A percentile compares a stretch with the other conserved stretches of the same genome.
phyloP scores from a whole-genome alignment of 2,888 invertebrate genomes.

The Phyllotreta striolata region DNA sequence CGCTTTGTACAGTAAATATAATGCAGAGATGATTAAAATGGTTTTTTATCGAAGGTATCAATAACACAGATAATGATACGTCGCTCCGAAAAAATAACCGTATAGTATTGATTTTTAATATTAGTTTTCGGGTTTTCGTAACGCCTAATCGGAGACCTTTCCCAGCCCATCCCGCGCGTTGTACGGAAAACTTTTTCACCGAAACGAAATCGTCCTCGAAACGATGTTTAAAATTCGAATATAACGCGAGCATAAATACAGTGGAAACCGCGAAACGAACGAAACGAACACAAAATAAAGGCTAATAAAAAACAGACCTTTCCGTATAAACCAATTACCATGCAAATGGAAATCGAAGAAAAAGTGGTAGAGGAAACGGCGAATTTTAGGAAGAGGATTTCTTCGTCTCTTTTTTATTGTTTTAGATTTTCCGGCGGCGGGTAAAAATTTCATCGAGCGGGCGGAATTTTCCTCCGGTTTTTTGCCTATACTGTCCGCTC shows the following conservation, averaged over 20 bases:
- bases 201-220: constrained; percentile 13
- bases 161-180: too few species aligned
- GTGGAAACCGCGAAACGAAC: constrained; percentile 17
- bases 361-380: constrained; percentile 1
- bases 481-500: too few species aligned
- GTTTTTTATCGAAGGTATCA: constrained; percentile 21
- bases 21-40: constrained; percentile 21
- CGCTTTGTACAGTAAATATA: constrained; percentile 21
- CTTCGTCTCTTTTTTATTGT: not conserved
- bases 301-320: constrained; percentile 33
- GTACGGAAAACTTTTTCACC: not conserved
- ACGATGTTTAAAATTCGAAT: constrained; percentile 23
- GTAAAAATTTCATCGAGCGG: not conserved
- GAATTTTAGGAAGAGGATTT: constrained; percentile 3
- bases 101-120: too few species aligned
- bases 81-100: not conserved
- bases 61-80: constrained; percentile 12
- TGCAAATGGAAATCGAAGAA: constrained; percentile 31
- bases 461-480: too few species aligned
- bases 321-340: constrained; percentile 37
- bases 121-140: too few species aligned
- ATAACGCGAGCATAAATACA: constrained; percentile 23
- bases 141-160: too few species aligned
- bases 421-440: constrained; percentile 10
- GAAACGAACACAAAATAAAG: constrained; percentile 34